Evolutionary conservation across 2,113 vertebrate genomes (phyloP).

Genomic region (Psilopogon haemacephalus): DNA sequence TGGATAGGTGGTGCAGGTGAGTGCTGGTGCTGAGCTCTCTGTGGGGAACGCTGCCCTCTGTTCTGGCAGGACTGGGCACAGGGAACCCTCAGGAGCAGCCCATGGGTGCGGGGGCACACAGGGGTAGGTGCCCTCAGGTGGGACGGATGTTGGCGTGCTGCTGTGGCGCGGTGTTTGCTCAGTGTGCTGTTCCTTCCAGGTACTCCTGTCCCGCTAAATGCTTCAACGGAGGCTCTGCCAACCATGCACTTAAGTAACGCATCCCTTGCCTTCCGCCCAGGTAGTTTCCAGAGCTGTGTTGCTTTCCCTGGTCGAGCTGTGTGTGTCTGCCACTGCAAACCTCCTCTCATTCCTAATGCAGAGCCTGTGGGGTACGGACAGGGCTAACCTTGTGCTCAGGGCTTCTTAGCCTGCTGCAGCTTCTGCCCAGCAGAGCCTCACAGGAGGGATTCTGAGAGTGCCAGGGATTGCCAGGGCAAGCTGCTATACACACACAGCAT

Average conservation of each 20-base stretch:
- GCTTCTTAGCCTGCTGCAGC: background rate
- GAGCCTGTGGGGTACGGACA: rapidly evolving
- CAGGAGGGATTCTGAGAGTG: background rate
- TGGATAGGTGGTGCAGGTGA: background rate
- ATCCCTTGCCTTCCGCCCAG: conserved; percentile 21
- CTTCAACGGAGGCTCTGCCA: conserved; percentile 31
- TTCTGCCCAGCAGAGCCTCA: background rate
- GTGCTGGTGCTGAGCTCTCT: background rate
- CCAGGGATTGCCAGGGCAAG: rapidly evolving
- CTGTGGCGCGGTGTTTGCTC: background rate
- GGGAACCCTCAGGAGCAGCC: background rate
- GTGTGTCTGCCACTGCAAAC: background rate
- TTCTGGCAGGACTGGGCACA: rapidly evolving
- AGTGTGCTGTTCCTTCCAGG: conserved; percentile 63
- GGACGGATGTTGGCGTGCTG: background rate
- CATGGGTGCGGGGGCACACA: background rate
- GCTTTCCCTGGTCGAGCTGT: background rate
- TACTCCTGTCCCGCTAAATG: background rate
- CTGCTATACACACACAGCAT: background rate
- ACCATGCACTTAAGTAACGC: conserved; percentile 20
- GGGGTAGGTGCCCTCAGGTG: background rate
- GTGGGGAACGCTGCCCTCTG: rapidly evolving
- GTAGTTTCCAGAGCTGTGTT: background rate
- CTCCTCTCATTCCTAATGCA: background rate
- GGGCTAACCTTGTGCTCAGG: background rate